Conservation (phyloP, 2,888 invertebrate genomes). For the Myathropa florea region DNA sequence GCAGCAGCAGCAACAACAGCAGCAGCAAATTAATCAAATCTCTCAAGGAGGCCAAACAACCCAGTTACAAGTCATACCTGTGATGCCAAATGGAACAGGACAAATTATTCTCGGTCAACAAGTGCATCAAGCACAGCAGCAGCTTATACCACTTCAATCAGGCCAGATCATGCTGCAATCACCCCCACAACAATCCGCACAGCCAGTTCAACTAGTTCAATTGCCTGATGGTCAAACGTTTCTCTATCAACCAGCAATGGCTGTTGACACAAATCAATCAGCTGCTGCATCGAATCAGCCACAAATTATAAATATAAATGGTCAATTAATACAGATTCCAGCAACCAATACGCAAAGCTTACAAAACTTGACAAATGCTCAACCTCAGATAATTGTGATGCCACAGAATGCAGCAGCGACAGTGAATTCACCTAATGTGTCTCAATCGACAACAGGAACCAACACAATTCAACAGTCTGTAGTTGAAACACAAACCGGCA, state of each 20-base stretch:
- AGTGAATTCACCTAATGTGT: conserved; percentile 56
- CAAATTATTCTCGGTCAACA: conserved; percentile 79
- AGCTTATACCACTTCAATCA: conserved; percentile 78
- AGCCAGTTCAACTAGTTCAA: conserved; percentile 90
- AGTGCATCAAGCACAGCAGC: conserved; percentile 74
- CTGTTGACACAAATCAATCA: conserved; percentile 78
- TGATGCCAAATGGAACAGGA: conserved; percentile 76
- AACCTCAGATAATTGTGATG: conserved; percentile 73
- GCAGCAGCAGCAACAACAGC: conserved; percentile 58
- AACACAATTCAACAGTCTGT: conserved; percentile 59
- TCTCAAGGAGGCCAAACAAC: conserved; percentile 66
- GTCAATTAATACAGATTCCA: conserved; percentile 80
- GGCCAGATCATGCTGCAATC: conserved; percentile 79
- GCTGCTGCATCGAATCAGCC: conserved; percentile 78
- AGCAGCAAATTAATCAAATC: conserved; percentile 59
- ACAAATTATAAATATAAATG: conserved; percentile 83
- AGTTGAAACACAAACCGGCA: conserved; percentile 57
- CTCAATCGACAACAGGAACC: conserved; percentile 73
- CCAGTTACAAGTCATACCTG: conserved; percentile 77
- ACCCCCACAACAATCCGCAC: conserved; percentile 76
- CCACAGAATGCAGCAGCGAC: conserved; percentile 73
- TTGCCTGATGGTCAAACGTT: conserved; percentile 96
- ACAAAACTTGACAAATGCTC: conserved; percentile 64
- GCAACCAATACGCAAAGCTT: conserved; percentile 71
- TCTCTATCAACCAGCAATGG: conserved; percentile 86